Evolutionary conservation across 2,888 invertebrate genomes (phyloP).

Genomic region (Limulus polyphemus): DNA sequence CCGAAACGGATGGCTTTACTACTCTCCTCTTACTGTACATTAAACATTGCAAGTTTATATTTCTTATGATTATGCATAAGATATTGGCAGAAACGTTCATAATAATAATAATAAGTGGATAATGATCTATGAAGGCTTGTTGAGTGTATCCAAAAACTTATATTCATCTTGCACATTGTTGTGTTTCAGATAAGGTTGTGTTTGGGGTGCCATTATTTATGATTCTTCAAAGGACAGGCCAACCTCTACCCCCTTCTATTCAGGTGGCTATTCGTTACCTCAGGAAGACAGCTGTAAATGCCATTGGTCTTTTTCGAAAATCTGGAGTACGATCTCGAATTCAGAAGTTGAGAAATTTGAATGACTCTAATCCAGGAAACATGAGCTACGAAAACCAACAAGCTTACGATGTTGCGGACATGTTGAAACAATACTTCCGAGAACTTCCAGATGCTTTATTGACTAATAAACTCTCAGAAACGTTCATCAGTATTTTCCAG

Average conservation of each 20-base stretch:
- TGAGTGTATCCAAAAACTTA: no score
- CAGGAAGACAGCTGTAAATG: conserved; percentile 64
- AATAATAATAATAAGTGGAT: no score
- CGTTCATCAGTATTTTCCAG: conserved; percentile 86
- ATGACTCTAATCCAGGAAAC: conserved; percentile 50
- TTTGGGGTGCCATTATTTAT: conserved; percentile 77
- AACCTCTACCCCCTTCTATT: conserved; percentile 74
- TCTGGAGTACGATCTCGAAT: conserved; percentile 89
- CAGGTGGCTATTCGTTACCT: conserved; percentile 77
- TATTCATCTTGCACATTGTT: no score
- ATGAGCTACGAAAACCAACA: conserved; percentile 65
- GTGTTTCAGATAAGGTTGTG: conserved; percentile 53
- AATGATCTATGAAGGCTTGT: no score
- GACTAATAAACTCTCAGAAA: conserved; percentile 87
- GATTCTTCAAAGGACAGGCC: conserved; percentile 71
- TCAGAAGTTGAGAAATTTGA: conserved; percentile 62
- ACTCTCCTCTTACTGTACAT: no score
- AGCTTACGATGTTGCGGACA: conserved; percentile 88
- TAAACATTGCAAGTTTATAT: no score
- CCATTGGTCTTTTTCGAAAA: conserved; percentile 74
- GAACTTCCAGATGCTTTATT: conserved; percentile 87
- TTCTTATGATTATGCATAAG: no score
- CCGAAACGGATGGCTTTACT: no score
- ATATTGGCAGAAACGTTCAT: no score
- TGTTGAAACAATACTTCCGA: conserved; percentile 91